Evolutionary conservation across 2,113 vertebrate genomes (phyloP).

Genomic region (Ascaphus truei): DNA sequence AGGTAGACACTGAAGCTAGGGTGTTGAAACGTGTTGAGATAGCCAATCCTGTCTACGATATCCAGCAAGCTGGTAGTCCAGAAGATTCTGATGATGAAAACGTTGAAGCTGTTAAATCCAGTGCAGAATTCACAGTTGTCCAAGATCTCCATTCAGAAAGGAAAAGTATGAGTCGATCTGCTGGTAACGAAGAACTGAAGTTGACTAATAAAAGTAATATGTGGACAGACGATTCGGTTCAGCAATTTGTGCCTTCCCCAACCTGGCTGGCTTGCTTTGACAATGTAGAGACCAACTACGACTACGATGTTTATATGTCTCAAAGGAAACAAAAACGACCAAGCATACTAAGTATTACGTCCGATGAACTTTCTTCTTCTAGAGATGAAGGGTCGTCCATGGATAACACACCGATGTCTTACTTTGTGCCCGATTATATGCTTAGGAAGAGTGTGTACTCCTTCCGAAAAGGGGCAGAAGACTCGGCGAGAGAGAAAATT

Average conservation of each 20-base stretch:
- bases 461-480: conserved; percentile 42
- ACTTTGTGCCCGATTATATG: conserved; percentile 53
- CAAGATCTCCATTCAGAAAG: conserved; percentile 45
- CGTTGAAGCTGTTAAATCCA: conserved; percentile 39
- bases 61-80: conserved; percentile 34
- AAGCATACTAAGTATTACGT: conserved; percentile 51
- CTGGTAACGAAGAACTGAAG: conserved; percentile 31
- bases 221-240: conserved; percentile 45
- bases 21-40: conserved; percentile 36
- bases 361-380: conserved; percentile 48
- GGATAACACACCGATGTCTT: conserved; percentile 45
- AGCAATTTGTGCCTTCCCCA: conserved; percentile 38
- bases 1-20: conserved; percentile 30
- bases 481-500: conserved; percentile 39
- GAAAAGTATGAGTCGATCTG: conserved; percentile 27
- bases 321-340: conserved; percentile 39
- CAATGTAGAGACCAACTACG: conserved; percentile 28
- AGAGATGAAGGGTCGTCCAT: conserved; percentile 47
- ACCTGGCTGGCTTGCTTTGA: conserved; percentile 48
- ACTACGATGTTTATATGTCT: conserved; percentile 20
- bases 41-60: conserved; percentile 21
- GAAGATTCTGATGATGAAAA: conserved; percentile 38
- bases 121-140: conserved; percentile 40
- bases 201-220: conserved; percentile 31
- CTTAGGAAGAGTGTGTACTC: conserved; percentile 50